phyloP scores from a whole-genome alignment of 1,140 invertebrate species.

The Drosophila seguyi region DNA sequence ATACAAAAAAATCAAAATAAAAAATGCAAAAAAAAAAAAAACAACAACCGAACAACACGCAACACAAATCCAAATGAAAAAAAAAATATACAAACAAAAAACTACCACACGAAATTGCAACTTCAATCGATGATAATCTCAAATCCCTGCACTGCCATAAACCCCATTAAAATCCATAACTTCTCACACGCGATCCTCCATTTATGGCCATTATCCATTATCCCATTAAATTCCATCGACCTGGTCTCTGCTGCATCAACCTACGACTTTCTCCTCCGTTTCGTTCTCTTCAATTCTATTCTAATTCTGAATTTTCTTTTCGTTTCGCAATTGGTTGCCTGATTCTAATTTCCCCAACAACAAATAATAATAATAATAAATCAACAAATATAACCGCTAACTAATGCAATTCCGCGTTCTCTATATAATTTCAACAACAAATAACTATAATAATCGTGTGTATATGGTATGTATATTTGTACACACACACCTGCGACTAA shows the following conservation, averaged over 20 bases:
- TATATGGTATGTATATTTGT: conserved; percentile 83
- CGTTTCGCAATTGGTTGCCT: conserved; percentile 61
- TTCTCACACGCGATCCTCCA: conserved; percentile 43
- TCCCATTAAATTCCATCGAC: conserved; percentile 28
- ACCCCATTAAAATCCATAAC: conserved; percentile 20
- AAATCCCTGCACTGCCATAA: conserved; percentile 28
- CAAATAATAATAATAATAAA: conserved; percentile 6
- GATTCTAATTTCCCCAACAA: conserved; percentile 19
- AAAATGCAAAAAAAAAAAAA: conserved; percentile 32
- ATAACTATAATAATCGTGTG: conserved; percentile 62
- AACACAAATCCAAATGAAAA: conserved; percentile 63
- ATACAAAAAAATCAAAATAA: conserved; percentile 60
- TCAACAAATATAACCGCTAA: conserved; percentile 19
- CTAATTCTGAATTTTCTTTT: conserved; percentile 69
- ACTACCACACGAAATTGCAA: conserved; percentile 47
- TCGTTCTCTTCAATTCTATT: conserved; percentile 29
- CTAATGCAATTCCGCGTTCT: conserved; percentile 59
- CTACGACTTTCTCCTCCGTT: conserved; percentile 26
- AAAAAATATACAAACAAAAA: conserved; percentile 34
- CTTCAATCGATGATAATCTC: conserved; percentile 35
- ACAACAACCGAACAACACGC: conserved; percentile 50
- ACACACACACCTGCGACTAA: conserved; percentile 47
- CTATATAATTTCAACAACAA: conserved; percentile 46
- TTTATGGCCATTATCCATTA: conserved; percentile 26
- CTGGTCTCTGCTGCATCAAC: conserved; percentile 48